phyloP scores from a whole-genome alignment of 1,140 invertebrate genomes.

The Pentalonia nigronervosa region DNA sequence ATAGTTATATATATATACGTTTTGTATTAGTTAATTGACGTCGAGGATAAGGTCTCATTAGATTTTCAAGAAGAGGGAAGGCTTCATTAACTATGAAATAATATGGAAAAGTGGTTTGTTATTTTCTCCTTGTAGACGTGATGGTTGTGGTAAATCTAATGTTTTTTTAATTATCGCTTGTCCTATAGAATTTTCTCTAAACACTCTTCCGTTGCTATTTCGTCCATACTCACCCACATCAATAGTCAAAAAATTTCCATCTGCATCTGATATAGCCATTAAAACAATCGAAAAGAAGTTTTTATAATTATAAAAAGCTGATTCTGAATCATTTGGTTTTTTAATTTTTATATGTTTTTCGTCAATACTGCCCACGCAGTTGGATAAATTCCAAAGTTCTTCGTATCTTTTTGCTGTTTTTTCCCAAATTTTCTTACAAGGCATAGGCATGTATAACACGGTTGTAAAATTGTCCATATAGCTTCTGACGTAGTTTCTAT shows the following conservation, averaged over 20 bases:
- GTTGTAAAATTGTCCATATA: conserved; percentile 60
- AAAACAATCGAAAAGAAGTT: conserved; percentile 55
- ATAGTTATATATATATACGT: too few relatives aligned
- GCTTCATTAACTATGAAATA: too few relatives aligned
- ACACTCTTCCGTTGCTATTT: conserved; percentile 38
- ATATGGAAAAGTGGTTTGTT: too few relatives aligned
- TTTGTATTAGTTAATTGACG: too few relatives aligned
- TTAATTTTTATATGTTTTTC: conserved; percentile 62
- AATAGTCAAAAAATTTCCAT: conserved; percentile 48
- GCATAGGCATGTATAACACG: conserved; percentile 58
- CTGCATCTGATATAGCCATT: conserved; percentile 45
- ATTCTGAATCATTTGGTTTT: conserved; percentile 57
- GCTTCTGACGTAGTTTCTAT: conserved; percentile 16
- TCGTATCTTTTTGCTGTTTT: conserved; percentile 7
- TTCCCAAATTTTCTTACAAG: conserved; percentile 57
- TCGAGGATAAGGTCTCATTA: too few relatives aligned
- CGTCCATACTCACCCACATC: conserved; percentile 58
- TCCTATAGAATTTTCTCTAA: conserved; percentile 26
- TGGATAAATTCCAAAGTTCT: conserved; percentile 63
- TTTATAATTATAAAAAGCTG: conserved; percentile 60
- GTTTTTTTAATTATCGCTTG: too few relatives aligned
- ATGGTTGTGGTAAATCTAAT: too few relatives aligned
- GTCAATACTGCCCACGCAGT: conserved; percentile 66
- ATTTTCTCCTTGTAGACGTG: too few relatives aligned
- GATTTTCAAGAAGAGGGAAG: too few relatives aligned